phyloP scores from a whole-genome alignment of 2,888 invertebrate genomes.

The Augochlorella aurata region DNA sequence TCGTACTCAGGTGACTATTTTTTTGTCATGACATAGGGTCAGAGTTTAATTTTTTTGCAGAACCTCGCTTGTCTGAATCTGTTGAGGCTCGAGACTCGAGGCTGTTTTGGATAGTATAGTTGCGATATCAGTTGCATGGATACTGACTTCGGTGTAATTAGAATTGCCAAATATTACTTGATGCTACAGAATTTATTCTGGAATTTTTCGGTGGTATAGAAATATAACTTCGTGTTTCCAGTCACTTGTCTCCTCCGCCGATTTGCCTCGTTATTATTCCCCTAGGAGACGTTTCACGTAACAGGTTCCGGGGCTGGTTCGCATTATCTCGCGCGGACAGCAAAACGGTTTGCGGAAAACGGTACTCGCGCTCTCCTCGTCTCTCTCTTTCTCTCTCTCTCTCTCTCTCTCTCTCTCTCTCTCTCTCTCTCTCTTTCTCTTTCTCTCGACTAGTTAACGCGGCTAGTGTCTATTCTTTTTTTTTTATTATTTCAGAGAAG shows the following conservation, averaged over 20 bases:
- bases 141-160: too few relatives aligned
- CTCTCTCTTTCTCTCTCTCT: not conserved
- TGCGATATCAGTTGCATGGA: too few relatives aligned
- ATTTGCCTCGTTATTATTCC: not conserved
- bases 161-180: too few relatives aligned
- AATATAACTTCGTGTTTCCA: not conserved
- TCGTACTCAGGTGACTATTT: too few relatives aligned
- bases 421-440: too few relatives aligned
- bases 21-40: too few relatives aligned
- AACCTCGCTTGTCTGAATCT: too few relatives aligned
- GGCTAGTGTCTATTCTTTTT: conserved; percentile 54
- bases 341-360: conserved; percentile 64
- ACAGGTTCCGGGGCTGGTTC: conserved; percentile 29
- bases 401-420: not conserved
- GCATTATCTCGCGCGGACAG: conserved; percentile 52
- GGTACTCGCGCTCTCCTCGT: conserved; percentile 46
- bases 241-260: not conserved
- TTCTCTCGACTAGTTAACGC: not conserved
- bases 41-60: too few relatives aligned
- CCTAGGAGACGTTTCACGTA: not conserved
- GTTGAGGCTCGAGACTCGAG: too few relatives aligned
- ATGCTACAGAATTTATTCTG: too few relatives aligned
- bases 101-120: too few relatives aligned
- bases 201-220: too few relatives aligned
- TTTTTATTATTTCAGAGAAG: conserved; percentile 75